A percentile compares a stretch with the other conserved stretches of the same genome.
phyloP scores from a whole-genome alignment of 2,113 vertebrate genomes.

The Telmatochromis sp. region DNA sequence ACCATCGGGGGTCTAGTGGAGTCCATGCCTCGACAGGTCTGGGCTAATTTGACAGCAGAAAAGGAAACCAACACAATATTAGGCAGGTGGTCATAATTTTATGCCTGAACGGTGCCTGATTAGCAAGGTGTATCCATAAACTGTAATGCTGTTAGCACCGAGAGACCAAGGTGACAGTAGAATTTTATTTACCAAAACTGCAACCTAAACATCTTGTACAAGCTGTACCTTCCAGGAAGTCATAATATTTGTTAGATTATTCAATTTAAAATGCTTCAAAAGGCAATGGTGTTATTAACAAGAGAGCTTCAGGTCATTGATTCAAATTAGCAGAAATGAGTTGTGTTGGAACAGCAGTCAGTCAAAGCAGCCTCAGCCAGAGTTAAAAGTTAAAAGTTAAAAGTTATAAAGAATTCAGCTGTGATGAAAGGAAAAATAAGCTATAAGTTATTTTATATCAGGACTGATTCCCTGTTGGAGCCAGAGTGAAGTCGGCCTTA shows the following conservation, averaged over 20 bases:
- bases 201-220: neutral
- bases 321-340: neutral
- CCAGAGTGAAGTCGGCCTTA: neutral
- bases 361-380: neutral
- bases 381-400: neutral
- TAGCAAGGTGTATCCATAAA: neutral
- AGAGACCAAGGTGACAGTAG: neutral
- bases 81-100: neutral
- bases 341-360: neutral
- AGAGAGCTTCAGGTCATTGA: accelerated
- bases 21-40: neutral
- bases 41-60: neutral
- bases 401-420: neutral
- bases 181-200: neutral
- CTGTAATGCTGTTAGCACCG: neutral
- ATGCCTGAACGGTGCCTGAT: neutral
- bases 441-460: neutral
- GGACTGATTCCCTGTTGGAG: neutral
- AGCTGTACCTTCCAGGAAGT: neutral
- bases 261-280: neutral
- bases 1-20: neutral
- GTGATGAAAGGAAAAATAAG: neutral
- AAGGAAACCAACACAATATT: neutral
- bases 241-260: neutral
- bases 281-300: neutral